These are phyloP conservation scores for Sipha maydis DNA, from an alignment of 2,888 invertebrate genomes.

Conservation along the genomic window DNA sequence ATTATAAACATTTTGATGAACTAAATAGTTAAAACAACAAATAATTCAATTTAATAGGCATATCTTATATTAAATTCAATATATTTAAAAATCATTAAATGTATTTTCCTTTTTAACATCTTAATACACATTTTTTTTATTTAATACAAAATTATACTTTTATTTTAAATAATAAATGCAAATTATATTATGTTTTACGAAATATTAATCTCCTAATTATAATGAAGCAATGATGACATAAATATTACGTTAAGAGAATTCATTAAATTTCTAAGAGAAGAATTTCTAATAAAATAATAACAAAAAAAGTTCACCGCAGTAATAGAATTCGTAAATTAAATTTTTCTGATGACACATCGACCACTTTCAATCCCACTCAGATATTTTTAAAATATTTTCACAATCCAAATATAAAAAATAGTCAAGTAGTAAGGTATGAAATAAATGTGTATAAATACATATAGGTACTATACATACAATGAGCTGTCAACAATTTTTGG, in stretches of 20 bases:
- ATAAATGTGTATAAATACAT: not conserved
- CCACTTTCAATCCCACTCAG: constrained; percentile 15
- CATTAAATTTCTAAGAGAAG: not conserved
- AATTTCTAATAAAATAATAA: constrained; percentile 1
- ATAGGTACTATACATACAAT: not conserved
- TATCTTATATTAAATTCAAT: not conserved
- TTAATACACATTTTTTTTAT: not conserved
- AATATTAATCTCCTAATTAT: not conserved
- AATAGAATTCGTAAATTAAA: constrained; percentile 18
- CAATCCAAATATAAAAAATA: not conserved
- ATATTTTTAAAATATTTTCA: not conserved
- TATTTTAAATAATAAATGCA: not conserved
- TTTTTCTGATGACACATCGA: constrained; percentile 10
- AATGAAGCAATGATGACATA: constrained; percentile 14
- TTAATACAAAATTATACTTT: not conserved
- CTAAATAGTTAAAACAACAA: not conserved
- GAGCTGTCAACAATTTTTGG: not conserved
- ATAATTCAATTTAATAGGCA: not conserved
- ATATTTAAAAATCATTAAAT: not conserved
- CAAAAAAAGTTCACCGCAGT: not conserved
- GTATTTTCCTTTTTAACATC: not conserved
- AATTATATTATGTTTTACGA: not conserved
- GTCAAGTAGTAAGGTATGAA: not conserved
- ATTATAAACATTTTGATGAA: not conserved
- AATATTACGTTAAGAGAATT: not conserved